Evolutionary conservation across 2,888 invertebrate genomes (phyloP).

Genomic region (Nomada ruficornis): DNA sequence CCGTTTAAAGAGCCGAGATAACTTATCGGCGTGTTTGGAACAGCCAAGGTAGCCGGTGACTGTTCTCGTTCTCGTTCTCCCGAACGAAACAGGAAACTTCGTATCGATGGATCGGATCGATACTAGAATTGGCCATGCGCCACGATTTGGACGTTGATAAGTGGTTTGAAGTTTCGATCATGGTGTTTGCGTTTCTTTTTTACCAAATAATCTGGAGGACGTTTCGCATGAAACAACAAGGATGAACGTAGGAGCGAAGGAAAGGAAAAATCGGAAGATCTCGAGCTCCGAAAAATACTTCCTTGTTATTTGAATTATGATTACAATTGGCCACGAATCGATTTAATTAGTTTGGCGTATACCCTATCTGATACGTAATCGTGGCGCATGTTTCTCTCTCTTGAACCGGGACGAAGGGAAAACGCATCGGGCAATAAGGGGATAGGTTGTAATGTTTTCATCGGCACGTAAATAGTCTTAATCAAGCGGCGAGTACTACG

Average conservation of each 20-base stretch:
- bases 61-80: neutral
- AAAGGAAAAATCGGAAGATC: neutral
- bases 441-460: constrained; percentile 21
- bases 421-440: neutral
- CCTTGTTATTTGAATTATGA: neutral
- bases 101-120: constrained; percentile 11
- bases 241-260: neutral
- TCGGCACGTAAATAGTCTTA: constrained; percentile 15
- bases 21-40: constrained; percentile 23
- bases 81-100: neutral
- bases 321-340: neutral
- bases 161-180: neutral
- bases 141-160: neutral
- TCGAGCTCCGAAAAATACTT: neutral
- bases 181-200: neutral
- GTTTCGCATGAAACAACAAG: neutral
- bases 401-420: constrained; percentile 4
- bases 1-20: constrained; percentile 23
- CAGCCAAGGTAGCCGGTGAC: constrained; percentile 12
- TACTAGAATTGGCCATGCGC: neutral
- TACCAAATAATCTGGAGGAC: neutral
- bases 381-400: neutral
- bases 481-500: constrained; percentile 7
- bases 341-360: neutral
- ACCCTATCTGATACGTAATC: too few species aligned